These are phyloP conservation scores for Panopea generosa DNA, from an alignment of 2,888 invertebrate genomes.

Conservation along the genomic window DNA sequence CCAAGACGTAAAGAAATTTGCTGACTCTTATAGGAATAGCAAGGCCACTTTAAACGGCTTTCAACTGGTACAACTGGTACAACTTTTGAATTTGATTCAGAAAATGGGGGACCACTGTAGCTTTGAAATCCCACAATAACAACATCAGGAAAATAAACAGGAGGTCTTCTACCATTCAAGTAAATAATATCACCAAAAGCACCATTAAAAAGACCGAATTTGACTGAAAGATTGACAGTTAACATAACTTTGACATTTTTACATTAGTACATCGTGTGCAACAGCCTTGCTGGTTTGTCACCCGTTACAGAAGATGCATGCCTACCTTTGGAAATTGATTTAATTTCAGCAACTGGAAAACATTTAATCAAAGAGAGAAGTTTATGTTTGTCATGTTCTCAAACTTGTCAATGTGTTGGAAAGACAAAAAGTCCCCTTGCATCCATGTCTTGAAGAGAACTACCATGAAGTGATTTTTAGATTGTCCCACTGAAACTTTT, in stretches of 20 bases:
- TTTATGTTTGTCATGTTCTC: conserved; percentile 49
- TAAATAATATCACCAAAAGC: conserved; percentile 51
- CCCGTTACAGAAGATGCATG: too few relatives aligned
- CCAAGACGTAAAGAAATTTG: conserved; percentile 55
- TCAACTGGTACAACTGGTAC: conserved; percentile 48
- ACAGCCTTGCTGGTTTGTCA: conserved; percentile 50
- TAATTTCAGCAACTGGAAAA: conserved; percentile 42
- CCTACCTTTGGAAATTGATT: conserved; percentile 11
- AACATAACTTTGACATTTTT: conserved; percentile 52
- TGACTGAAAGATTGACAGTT: conserved; percentile 44
- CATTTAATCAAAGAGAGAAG: conserved; percentile 12
- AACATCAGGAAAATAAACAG: conserved; percentile 43
- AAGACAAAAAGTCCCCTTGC: conserved; percentile 31
- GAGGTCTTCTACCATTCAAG: conserved; percentile 23
- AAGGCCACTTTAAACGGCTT: conserved; percentile 48
- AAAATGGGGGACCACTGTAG: conserved; percentile 42
- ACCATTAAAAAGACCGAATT: conserved; percentile 57
- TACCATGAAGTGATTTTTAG: conserved; percentile 6
- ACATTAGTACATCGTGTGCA: conserved; percentile 30
- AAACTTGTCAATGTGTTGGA: conserved; percentile 37
- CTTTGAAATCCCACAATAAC: conserved; percentile 57
- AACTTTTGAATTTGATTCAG: conserved; percentile 25
- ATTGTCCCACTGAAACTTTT: conserved; percentile 33
- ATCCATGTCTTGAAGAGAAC: not conserved
- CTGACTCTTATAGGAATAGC: conserved; percentile 32